phyloP scores from a whole-genome alignment of 2,113 vertebrate genomes.

The Apodemus sylvaticus region DNA sequence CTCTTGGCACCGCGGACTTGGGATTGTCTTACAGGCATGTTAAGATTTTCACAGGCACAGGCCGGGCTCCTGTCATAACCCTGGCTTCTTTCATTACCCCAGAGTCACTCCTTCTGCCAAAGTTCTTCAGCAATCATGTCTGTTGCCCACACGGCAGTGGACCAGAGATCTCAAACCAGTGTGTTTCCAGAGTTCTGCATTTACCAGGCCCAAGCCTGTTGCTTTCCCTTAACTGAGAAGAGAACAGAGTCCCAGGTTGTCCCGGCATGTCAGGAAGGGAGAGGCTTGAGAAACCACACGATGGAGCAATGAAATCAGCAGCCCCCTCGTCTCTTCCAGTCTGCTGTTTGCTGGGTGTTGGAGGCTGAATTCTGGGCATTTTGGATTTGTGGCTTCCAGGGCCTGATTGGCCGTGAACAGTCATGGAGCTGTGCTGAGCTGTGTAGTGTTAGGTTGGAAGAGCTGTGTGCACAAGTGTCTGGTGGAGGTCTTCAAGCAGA shows the following conservation, averaged over 20 bases:
- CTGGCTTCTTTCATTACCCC: background rate
- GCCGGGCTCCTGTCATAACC: background rate
- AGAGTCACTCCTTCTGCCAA: background rate
- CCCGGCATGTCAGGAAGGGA: background rate
- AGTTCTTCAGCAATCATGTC: background rate
- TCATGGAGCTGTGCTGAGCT: background rate
- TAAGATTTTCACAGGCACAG: no score
- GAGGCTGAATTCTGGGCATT: background rate
- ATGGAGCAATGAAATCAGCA: background rate
- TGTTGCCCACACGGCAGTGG: fast-evolving
- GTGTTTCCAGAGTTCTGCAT: background rate
- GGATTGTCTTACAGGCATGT: background rate
- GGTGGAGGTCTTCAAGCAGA: background rate
- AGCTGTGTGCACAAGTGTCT: background rate
- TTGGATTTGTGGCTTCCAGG: background rate
- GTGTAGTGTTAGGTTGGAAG: background rate
- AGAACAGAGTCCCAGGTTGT: background rate
- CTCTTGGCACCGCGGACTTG: background rate
- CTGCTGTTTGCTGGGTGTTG: background rate
- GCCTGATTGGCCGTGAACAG: background rate
- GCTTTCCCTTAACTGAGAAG: background rate
- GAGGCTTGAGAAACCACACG: background rate
- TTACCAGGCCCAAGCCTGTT: background rate
- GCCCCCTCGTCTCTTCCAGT: background rate
- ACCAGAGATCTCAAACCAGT: background rate